phyloP scores from a whole-genome alignment of 2,888 invertebrate species.

The Callinectes sapidus region DNA sequence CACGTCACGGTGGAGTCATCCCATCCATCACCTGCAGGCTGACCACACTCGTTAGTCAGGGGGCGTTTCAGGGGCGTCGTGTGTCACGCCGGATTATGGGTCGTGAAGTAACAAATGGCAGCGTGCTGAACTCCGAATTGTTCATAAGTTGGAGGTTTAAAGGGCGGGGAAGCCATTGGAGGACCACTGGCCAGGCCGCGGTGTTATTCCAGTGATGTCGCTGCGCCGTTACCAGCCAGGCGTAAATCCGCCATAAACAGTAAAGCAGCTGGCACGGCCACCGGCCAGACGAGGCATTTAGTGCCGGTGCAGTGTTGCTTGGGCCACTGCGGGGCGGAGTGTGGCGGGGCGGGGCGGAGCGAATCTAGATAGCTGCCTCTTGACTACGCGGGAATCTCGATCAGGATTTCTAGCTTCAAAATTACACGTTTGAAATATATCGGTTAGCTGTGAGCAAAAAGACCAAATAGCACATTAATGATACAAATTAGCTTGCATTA shows the following conservation, averaged over 20 bases:
- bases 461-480: conserved; percentile 19
- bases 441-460: not conserved
- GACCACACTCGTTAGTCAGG: conserved; percentile 16
- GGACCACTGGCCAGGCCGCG: not conserved
- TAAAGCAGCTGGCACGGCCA: conserved; percentile 2
- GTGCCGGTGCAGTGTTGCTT: not conserved
- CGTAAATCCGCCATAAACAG: conserved; percentile 28
- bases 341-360: not conserved
- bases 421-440: not conserved
- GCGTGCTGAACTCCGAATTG: not conserved
- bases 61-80: not conserved
- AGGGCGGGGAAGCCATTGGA: not conserved
- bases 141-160: conserved; percentile 30
- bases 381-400: not conserved
- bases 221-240: not conserved
- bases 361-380: not conserved
- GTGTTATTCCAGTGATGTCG: conserved; percentile 24
- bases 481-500: conserved; percentile 14
- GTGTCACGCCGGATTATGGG: conserved; percentile 5
- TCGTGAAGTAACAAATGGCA: conserved; percentile 6
- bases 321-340: not conserved
- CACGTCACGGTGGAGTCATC: not conserved
- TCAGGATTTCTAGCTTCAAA: not conserved
- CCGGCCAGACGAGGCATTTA: not conserved
- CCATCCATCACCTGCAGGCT: conserved; percentile 3